A percentile compares a stretch with the other conserved stretches of the same genome.
Conservation (phyloP, 1,140 invertebrate species). For the Pachypeltis micranthus region DNA sequence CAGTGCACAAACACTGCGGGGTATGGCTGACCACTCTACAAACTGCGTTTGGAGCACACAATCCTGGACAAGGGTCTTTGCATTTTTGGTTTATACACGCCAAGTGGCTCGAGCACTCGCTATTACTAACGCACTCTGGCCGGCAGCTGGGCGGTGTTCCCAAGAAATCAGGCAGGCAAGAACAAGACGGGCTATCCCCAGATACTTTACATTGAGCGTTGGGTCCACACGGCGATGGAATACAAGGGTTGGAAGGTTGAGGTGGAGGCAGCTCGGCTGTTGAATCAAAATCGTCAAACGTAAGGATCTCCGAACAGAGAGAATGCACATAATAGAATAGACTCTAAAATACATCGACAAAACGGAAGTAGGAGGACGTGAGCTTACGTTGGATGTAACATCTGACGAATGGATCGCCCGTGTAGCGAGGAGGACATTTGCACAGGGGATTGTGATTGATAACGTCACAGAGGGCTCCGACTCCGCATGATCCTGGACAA, state of each 20-base stretch:
- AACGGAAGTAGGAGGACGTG: background rate
- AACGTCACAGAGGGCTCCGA: slow-evolving; percentile 49
- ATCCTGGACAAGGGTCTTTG: slow-evolving; percentile 50
- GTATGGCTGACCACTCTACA: slow-evolving; percentile 55
- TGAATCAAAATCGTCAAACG: too few species aligned
- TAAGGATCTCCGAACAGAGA: too few species aligned
- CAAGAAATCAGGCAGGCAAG: slow-evolving; percentile 47
- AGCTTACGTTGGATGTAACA: slow-evolving; percentile 46
- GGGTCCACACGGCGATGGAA: slow-evolving; percentile 56
- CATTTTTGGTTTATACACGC: slow-evolving; percentile 58
- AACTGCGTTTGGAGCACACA: slow-evolving; percentile 50
- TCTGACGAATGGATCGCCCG: slow-evolving; percentile 61
- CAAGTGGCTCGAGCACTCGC: slow-evolving; percentile 46
- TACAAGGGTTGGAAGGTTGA: slow-evolving; percentile 42
- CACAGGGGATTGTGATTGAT: slow-evolving; percentile 53
- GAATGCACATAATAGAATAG: background rate
- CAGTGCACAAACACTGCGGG: slow-evolving; percentile 46
- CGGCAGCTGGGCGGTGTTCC: slow-evolving; percentile 51
- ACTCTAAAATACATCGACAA: background rate
- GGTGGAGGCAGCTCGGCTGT: slow-evolving; percentile 23
- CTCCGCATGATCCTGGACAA: slow-evolving; percentile 43
- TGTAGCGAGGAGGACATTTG: slow-evolving; percentile 48
- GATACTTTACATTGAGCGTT: slow-evolving; percentile 50
- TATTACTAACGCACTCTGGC: slow-evolving; percentile 52
- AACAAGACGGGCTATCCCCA: slow-evolving; percentile 48